phyloP scores from a whole-genome alignment of 1,140 invertebrate species.

The Leptopilina clavipes region DNA sequence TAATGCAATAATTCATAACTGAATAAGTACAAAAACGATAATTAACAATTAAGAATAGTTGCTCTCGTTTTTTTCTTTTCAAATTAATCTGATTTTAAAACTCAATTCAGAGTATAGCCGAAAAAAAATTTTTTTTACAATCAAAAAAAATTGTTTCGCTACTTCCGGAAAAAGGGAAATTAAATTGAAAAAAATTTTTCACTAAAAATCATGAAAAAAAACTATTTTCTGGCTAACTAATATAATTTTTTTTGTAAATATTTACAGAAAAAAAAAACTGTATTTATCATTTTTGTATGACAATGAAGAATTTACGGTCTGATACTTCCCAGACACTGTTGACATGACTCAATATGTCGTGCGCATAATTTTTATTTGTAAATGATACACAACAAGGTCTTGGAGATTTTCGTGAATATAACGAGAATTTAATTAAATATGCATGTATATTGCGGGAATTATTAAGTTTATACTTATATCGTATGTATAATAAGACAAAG shows the following conservation, averaged over 20 bases:
- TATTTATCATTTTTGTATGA: neutral
- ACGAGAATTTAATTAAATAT: conserved; percentile 4
- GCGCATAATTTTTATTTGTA: neutral
- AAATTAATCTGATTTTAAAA: too few species aligned
- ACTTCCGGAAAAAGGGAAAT: too few species aligned
- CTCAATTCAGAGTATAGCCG: too few species aligned
- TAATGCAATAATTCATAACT: neutral
- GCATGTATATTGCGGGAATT: neutral
- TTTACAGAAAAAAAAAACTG: neutral
- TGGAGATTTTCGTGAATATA: neutral
- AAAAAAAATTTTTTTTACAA: too few species aligned
- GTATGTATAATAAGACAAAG: conserved; percentile 23
- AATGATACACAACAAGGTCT: neutral
- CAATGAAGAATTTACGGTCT: neutral
- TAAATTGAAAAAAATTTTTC: too few species aligned
- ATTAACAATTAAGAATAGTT: too few species aligned
- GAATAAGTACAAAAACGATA: too few species aligned
- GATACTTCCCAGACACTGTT: neutral
- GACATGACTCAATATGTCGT: neutral
- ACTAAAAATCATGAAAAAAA: too few species aligned
- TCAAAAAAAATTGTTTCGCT: too few species aligned
- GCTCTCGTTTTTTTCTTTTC: too few species aligned
- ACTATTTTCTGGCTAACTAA: too few species aligned
- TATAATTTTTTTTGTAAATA: too few species aligned
- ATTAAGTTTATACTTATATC: conserved; percentile 15